Percentiles rank a stretch among this genome's conserved stretches.
phyloP scores from a whole-genome alignment of 2,888 invertebrate species.

The Poecilobothrus nobilitatus region DNA sequence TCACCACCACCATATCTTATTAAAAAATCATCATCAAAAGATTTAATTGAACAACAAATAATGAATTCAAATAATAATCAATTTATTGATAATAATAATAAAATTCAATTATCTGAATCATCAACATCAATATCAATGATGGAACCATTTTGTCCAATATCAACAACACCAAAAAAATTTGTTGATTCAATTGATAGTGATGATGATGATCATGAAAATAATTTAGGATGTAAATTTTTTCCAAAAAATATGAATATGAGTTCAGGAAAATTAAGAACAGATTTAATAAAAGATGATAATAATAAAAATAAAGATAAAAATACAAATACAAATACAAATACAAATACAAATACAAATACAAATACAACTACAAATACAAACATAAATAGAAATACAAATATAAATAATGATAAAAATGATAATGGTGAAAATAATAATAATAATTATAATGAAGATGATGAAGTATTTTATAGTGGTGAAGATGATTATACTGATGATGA shows the following conservation, averaged over 20 bases:
- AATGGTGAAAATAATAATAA: constrained; percentile 3
- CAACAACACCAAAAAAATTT: constrained; percentile 24
- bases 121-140: constrained; percentile 14
- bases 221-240: constrained; percentile 7
- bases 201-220: constrained; percentile 13
- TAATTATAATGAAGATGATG: constrained; percentile 15
- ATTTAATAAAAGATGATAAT: constrained; percentile 12
- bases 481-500: constrained; percentile 22
- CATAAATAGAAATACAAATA: too few relatives aligned
- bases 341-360: constrained; percentile 21
- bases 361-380: constrained; percentile 1
- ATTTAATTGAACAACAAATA: constrained; percentile 12
- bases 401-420: background rate
- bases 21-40: background rate
- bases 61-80: constrained; percentile 16
- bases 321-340: constrained; percentile 2
- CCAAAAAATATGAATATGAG: constrained; percentile 9
- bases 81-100: constrained; percentile 16
- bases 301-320: constrained; percentile 21
- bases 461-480: constrained; percentile 14
- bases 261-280: constrained; percentile 7
- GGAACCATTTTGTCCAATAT: constrained; percentile 25
- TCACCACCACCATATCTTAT: background rate
- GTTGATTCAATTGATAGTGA: constrained; percentile 21
- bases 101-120: constrained; percentile 4